Percentiles rank a stretch among this genome's conserved stretches.
These are phyloP conservation scores for Echinometra lucunter DNA, from an alignment of 53 echinoderm and acorn worm genomes.

Conservation along the genomic window DNA sequence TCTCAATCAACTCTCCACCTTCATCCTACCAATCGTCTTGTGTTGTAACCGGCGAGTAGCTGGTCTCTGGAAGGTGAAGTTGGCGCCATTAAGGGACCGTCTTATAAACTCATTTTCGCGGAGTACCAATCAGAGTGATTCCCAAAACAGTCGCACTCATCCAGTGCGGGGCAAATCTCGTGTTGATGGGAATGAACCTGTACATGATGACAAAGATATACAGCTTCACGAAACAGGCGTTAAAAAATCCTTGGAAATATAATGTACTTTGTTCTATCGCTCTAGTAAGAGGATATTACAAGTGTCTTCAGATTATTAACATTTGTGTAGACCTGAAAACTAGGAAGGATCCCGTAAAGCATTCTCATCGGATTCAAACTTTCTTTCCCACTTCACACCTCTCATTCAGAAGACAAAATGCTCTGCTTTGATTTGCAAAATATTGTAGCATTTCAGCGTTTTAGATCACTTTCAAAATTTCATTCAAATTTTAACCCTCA, in stretches of 20 bases:
- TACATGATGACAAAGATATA: not conserved
- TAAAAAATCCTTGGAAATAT: not conserved
- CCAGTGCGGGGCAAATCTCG: not conserved
- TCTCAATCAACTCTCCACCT: slow-evolving; percentile 33
- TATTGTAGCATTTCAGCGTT: too few species aligned
- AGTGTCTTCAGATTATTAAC: too few species aligned
- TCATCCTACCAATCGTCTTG: slow-evolving; percentile 52
- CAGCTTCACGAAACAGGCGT: not conserved
- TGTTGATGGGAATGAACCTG: not conserved
- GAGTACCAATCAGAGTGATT: not conserved
- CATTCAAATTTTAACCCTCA: too few species aligned
- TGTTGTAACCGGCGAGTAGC: slow-evolving; percentile 52
- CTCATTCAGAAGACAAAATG: too few species aligned
- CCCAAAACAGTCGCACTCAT: not conserved
- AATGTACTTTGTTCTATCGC: too few species aligned
- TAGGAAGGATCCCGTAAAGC: too few species aligned
- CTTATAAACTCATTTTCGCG: not conserved
- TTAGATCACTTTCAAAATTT: too few species aligned
- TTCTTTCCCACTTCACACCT: too few species aligned
- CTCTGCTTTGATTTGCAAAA: too few species aligned
- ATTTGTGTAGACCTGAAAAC: too few species aligned
- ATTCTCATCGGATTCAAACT: too few species aligned
- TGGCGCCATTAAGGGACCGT: slow-evolving; percentile 2
- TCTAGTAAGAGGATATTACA: too few species aligned
- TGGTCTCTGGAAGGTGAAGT: slow-evolving; percentile 9